Conservation (phyloP, 2,888 invertebrate genomes). For the Neoascia interrupta region DNA sequence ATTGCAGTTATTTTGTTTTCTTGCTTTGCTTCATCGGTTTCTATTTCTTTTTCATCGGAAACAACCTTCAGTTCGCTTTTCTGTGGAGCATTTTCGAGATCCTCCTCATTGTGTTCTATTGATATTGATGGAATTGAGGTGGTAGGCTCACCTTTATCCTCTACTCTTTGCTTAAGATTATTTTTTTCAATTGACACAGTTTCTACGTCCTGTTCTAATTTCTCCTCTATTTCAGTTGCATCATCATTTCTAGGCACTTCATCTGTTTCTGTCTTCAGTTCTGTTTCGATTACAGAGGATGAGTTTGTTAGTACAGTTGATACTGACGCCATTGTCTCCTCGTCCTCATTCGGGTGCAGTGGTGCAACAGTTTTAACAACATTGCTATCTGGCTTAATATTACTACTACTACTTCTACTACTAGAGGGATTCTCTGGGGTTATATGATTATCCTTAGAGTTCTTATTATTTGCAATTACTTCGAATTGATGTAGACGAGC, state of each 20-base stretch:
- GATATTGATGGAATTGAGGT: constrained; percentile 1
- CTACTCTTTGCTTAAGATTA: neutral
- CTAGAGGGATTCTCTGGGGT: constrained; percentile 59
- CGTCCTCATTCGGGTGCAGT: constrained; percentile 39
- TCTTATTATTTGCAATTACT: constrained; percentile 73
- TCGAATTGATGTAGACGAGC: constrained; percentile 76
- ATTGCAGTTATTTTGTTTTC: constrained; percentile 19
- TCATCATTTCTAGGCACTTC: constrained; percentile 70
- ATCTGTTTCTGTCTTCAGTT: constrained; percentile 44
- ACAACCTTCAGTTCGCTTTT: no score
- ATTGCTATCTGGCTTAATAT: constrained; percentile 61
- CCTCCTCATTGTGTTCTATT: neutral
- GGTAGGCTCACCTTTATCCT: neutral
- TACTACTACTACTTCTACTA: constrained; percentile 49
- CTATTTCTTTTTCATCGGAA: constrained; percentile 58
- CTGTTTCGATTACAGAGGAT: constrained; percentile 13
- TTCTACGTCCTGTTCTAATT: constrained; percentile 24
- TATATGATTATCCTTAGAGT: constrained; percentile 66
- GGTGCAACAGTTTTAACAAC: constrained; percentile 33
- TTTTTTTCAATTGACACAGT: constrained; percentile 36
- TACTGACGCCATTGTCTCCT: constrained; percentile 15
- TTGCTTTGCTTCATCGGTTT: constrained; percentile 31
- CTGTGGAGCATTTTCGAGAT: neutral
- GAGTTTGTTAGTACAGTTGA: constrained; percentile 16
- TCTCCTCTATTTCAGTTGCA: constrained; percentile 29